phyloP scores from a whole-genome alignment of 2,888 invertebrate species.

The Lasiommata megera region DNA sequence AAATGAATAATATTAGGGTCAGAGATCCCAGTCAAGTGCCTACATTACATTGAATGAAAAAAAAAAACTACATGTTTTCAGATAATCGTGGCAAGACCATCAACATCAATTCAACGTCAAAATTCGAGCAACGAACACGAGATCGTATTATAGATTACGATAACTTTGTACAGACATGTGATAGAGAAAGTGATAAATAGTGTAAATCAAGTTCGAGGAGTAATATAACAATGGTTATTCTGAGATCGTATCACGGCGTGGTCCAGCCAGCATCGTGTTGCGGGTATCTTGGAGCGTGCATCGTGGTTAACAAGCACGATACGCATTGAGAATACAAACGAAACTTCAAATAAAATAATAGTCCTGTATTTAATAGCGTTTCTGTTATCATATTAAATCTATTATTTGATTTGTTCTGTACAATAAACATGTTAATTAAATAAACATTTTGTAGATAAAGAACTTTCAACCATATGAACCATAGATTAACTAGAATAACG shows the following conservation, averaged over 20 bases:
- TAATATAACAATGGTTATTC: constrained; percentile 32
- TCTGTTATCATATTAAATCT: constrained; percentile 2
- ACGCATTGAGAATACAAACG: constrained; percentile 18
- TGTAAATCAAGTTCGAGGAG: constrained; percentile 29
- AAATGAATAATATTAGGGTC: too few species aligned
- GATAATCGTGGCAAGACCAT: constrained; percentile 5
- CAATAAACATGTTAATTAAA: not conserved
- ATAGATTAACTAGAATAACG: too few species aligned
- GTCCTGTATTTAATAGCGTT: not conserved
- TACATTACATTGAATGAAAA: too few species aligned
- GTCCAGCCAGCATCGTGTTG: constrained; percentile 14
- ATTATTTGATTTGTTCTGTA: not conserved
- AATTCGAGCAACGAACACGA: not conserved
- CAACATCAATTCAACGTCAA: constrained; percentile 2
- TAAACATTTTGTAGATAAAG: not conserved
- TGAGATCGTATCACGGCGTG: constrained; percentile 29
- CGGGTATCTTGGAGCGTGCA: constrained; percentile 27
- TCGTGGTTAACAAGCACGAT: constrained; percentile 24
- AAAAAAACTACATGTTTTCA: not conserved
- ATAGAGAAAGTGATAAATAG: constrained; percentile 31
- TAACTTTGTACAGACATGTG: constrained; percentile 16
- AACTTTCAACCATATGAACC: too few species aligned
- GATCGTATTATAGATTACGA: constrained; percentile 22
- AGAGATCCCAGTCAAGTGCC: too few species aligned
- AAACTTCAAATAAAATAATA: not conserved